phyloP scores from a whole-genome alignment of 2,888 invertebrate genomes.

The Erpobdella octoculata region DNA sequence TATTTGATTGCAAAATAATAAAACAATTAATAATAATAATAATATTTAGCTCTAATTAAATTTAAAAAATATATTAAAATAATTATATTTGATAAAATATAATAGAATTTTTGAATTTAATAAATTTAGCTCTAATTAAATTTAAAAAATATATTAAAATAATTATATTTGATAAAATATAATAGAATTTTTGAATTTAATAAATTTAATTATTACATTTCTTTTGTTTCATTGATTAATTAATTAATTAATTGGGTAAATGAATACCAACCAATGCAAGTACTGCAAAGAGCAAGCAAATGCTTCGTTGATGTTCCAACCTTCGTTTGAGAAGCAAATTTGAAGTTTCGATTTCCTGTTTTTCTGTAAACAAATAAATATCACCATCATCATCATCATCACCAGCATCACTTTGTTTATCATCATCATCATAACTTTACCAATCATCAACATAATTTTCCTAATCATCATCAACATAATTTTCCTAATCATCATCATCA shows the following conservation, averaged over 20 bases:
- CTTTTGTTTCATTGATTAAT: no score
- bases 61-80: no score
- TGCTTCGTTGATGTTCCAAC: background rate
- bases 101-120: background rate
- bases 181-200: background rate
- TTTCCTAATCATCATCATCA: background rate
- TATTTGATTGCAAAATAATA: no score
- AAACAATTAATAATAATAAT: no score
- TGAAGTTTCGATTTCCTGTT: background rate
- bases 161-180: background rate
- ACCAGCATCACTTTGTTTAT: background rate
- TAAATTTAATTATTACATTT: background rate
- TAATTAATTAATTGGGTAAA: no score
- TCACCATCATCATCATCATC: no score
- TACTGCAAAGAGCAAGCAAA: background rate
- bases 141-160: no score
- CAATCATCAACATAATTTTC: background rate
- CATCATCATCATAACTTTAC: background rate
- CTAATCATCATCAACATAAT: background rate
- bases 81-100: background rate
- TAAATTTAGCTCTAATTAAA: no score
- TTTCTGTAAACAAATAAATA: background rate
- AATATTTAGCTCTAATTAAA: no score
- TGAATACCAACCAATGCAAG: background rate
- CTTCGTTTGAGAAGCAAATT: background rate